These are phyloP conservation scores for Bombus superbus DNA, from an alignment of 1,140 invertebrate genomes.

Conservation along the genomic window DNA sequence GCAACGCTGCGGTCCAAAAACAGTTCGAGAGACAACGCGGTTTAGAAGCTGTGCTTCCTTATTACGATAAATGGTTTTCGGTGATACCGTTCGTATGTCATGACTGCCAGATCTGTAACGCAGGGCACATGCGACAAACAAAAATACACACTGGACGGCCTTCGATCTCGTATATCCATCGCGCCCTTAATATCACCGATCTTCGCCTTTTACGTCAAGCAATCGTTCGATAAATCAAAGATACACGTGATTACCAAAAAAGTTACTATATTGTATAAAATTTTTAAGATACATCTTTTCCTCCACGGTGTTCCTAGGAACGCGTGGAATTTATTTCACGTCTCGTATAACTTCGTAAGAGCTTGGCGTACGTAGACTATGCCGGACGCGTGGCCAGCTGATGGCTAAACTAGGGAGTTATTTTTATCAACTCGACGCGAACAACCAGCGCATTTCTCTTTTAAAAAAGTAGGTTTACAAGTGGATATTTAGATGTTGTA, in stretches of 20 bases:
- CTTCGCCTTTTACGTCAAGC: neutral
- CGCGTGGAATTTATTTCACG: conserved; percentile 41
- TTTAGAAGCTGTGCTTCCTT: conserved; percentile 43
- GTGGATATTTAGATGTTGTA: neutral
- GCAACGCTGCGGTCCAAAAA: conserved; percentile 80
- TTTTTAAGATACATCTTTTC: conserved; percentile 34
- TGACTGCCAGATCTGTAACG: conserved; percentile 67
- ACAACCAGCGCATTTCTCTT: conserved; percentile 8
- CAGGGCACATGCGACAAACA: conserved; percentile 14
- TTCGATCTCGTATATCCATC: conserved; percentile 3
- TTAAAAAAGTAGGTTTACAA: conserved; percentile 7
- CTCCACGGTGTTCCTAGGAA: conserved; percentile 29
- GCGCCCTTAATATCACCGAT: neutral
- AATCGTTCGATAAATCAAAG: neutral
- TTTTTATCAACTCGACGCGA: conserved; percentile 57
- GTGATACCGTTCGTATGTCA: conserved; percentile 65
- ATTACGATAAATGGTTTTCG: conserved; percentile 72
- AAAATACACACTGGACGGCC: conserved; percentile 44
- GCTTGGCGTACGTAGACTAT: conserved; percentile 17
- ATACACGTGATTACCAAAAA: neutral
- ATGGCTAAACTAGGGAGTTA: conserved; percentile 47
- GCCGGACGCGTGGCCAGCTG: neutral
- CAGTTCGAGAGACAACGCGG: conserved; percentile 72
- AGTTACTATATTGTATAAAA: conserved; percentile 50
- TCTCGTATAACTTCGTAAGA: conserved; percentile 9